Evolutionary conservation across 1,140 invertebrate genomes (phyloP).

Genomic region (Hypsibius dujardini): DNA sequence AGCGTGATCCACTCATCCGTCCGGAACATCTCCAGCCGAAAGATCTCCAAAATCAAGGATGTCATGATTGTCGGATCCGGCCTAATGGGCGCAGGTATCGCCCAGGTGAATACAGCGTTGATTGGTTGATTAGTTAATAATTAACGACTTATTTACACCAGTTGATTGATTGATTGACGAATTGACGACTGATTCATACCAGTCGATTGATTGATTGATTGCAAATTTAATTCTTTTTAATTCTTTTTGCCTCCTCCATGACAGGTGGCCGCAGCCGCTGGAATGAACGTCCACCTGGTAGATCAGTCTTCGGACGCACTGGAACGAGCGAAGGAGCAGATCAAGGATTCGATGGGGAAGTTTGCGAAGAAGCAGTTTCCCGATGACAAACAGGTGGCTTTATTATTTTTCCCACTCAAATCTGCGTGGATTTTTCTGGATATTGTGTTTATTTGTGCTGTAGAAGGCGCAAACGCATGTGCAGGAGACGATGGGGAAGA

Average conservation of each 20-base stretch:
- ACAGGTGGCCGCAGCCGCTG: constrained; percentile 56
- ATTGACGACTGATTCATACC: too few species aligned
- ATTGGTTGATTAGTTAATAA: constrained; percentile 19
- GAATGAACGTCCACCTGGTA: constrained; percentile 54
- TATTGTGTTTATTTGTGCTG: neutral
- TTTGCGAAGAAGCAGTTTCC: constrained; percentile 62
- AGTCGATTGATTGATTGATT: neutral
- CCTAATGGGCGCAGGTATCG: constrained; percentile 68
- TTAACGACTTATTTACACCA: constrained; percentile 16
- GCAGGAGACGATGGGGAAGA: constrained; percentile 39
- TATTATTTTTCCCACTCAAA: constrained; percentile 12
- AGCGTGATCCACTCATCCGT: too few species aligned
- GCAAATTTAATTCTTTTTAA: constrained; percentile 8
- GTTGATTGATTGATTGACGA: too few species aligned
- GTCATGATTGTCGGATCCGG: constrained; percentile 67
- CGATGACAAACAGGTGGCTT: constrained; percentile 34
- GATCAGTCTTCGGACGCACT: constrained; percentile 51
- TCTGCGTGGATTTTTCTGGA: neutral
- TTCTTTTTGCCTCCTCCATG: constrained; percentile 23
- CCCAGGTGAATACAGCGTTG: constrained; percentile 45
- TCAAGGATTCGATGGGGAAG: constrained; percentile 47
- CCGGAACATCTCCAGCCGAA: too few species aligned
- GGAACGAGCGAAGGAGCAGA: constrained; percentile 47
- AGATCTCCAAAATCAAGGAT: constrained; percentile 44
- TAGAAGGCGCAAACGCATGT: constrained; percentile 46